Evolutionary conservation across 2,797 vertebrate species (phyloP).

Genomic region (Rhinophrynus dorsalis): DNA sequence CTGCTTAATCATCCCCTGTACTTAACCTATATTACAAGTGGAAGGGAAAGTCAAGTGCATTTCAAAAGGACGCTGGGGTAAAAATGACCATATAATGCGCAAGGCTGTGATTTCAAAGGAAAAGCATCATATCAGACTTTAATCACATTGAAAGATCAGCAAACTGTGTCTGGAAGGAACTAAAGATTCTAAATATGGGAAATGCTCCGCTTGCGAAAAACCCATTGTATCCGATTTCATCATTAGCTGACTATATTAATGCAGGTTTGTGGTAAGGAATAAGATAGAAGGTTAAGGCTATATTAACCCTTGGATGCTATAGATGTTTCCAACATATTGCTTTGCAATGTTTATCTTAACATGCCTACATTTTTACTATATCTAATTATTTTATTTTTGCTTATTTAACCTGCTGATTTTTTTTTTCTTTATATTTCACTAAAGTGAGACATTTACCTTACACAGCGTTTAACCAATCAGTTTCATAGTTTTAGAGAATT

Average conservation of each 20-base stretch:
- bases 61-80: conserved; percentile 55
- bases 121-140: conserved; percentile 75
- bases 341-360: too few relatives aligned
- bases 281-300: conserved; percentile 54
- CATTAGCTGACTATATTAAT: conserved; percentile 56
- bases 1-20: conserved; percentile 39
- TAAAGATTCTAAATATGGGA: conserved; percentile 86
- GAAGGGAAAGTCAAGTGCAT: conserved; percentile 54
- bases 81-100: conserved; percentile 55
- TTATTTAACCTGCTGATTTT: too few relatives aligned
- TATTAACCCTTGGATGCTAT: too few relatives aligned
- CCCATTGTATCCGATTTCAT: conserved; percentile 80
- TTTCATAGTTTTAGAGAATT: too few relatives aligned
- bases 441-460: too few relatives aligned
- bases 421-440: too few relatives aligned
- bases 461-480: too few relatives aligned
- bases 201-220: conserved; percentile 83
- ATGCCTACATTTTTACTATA: too few relatives aligned
- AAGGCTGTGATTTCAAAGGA: conserved; percentile 71
- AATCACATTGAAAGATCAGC: conserved; percentile 80
- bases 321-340: too few relatives aligned
- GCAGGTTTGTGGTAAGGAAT: conserved; percentile 45
- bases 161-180: conserved; percentile 78
- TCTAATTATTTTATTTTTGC: too few relatives aligned
- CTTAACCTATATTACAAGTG: conserved; percentile 51